These are phyloP conservation scores for Mechanitis mazaeus DNA, from an alignment of 2,888 invertebrate species.

Conservation along the genomic window DNA sequence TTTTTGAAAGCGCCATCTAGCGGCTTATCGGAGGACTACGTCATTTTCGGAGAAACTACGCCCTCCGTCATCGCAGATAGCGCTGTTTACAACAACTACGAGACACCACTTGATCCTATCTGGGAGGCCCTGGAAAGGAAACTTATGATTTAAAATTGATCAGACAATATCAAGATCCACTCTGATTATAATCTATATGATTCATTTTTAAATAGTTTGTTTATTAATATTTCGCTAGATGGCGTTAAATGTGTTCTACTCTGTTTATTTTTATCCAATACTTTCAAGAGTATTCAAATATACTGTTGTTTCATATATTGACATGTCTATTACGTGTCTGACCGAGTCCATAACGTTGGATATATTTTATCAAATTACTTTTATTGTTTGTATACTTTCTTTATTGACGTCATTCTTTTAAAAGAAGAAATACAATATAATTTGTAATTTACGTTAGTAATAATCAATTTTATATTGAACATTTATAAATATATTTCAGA, in stretches of 20 bases:
- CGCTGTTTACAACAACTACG: conserved; percentile 24
- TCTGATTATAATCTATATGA: neutral
- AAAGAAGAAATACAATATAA: neutral
- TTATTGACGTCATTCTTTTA: neutral
- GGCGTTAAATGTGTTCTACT: conserved; percentile 9
- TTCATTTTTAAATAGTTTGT: neutral
- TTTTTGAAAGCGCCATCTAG: conserved; percentile 18
- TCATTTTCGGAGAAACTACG: conserved; percentile 37
- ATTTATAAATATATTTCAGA: neutral
- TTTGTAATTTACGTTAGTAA: neutral
- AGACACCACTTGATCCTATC: conserved; percentile 42
- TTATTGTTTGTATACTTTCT: neutral
- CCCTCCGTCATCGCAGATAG: conserved; percentile 33
- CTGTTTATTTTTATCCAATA: conserved; percentile 1
- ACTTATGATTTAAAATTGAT: conserved; percentile 39
- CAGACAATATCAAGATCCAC: neutral
- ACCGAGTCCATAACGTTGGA: neutral
- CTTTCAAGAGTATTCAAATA: conserved; percentile 7
- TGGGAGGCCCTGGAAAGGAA: conserved; percentile 64
- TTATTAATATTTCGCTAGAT: conserved; percentile 1
- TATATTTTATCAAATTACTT: conserved; percentile 1
- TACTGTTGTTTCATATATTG: conserved; percentile 14
- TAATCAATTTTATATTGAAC: neutral
- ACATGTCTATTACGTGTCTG: neutral
- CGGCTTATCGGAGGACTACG: conserved; percentile 29